Evolutionary conservation across 2,113 vertebrate genomes (phyloP).

Genomic region (Mohoua ochrocephala): DNA sequence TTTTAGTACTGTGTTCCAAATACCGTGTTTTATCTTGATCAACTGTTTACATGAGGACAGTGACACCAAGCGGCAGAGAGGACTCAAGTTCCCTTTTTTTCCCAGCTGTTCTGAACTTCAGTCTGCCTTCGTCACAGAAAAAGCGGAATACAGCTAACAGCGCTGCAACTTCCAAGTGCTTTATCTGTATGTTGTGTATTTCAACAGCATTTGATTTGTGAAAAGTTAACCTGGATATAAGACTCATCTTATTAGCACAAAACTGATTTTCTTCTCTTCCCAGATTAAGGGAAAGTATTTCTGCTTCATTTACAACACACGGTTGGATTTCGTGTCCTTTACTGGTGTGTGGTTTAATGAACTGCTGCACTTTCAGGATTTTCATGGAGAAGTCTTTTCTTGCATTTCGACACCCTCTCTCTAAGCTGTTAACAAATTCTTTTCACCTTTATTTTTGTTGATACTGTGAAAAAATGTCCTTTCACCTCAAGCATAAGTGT

Average conservation of each 20-base stretch:
- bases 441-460: background rate
- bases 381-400: background rate
- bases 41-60: background rate
- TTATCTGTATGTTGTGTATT: background rate
- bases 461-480: background rate
- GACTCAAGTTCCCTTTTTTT: background rate
- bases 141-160: background rate
- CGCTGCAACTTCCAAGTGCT: background rate
- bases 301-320: background rate
- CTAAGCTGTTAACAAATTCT: background rate
- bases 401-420: background rate
- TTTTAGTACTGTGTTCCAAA: background rate
- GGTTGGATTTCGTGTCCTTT: background rate
- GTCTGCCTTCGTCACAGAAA: background rate
- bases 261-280: background rate
- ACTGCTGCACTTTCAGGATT: background rate
- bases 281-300: background rate
- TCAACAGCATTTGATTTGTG: background rate
- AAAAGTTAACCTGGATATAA: background rate
- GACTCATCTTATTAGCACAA: background rate
- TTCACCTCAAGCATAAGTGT: background rate
- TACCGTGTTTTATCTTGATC: background rate
- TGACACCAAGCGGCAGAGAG: slow-evolving; percentile 55
- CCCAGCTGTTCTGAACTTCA: background rate
- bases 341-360: background rate